Base-by-base conservation (phyloP, 2,888 invertebrate genomes). In the Pheosia tremula region DNA sequence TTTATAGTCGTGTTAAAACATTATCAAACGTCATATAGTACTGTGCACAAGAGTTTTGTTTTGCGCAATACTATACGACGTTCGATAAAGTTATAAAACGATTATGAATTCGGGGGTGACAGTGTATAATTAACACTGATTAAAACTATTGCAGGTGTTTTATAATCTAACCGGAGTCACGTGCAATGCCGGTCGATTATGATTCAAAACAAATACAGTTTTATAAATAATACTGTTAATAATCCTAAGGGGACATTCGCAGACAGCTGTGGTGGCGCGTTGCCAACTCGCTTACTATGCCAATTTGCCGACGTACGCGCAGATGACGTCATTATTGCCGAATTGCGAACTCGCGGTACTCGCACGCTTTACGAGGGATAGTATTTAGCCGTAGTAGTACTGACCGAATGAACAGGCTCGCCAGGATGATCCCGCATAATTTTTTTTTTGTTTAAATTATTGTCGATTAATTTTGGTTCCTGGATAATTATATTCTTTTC, bases 141-240 rank as follows among this genome's bases (percentile, higher is more conserved):
- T n/a, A 47, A n/a, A n/a, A n/a, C 47, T 24, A 24, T 24, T 24
- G 47, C 47, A n/a, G 47, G 47, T 47, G 47, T 47, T 47, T 47
- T n/a, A 47, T 47, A 47, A 47, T 24, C 24, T n/a, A 50, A 43
- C 36, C 69, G 62, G 60, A 71, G 78, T 88, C 88, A 89, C 86
- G 85, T 87, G 85, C 66, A 76, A 68, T 69, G 62, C 69, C 66
- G 75, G 78, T 82, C 39, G 64, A 71, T 76, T 84, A 87, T 86
- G 81, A 88, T 91, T 89, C 84, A 90, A 91, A 91, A 92, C 90
- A 91, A 89, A 89, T 86, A 86, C 81, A 81, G 78, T 85, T 90
- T 88, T 91, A 91, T 88, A 87, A 90, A 91, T 90, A 91, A 86
- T 87, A 77, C 80, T 73, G 77, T 77, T 87, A 85, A 85, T 85